Percentiles rank a stretch among this genome's conserved stretches.
phyloP scores from a whole-genome alignment of 2,797 vertebrate species.

The Neostethus bicornis region DNA sequence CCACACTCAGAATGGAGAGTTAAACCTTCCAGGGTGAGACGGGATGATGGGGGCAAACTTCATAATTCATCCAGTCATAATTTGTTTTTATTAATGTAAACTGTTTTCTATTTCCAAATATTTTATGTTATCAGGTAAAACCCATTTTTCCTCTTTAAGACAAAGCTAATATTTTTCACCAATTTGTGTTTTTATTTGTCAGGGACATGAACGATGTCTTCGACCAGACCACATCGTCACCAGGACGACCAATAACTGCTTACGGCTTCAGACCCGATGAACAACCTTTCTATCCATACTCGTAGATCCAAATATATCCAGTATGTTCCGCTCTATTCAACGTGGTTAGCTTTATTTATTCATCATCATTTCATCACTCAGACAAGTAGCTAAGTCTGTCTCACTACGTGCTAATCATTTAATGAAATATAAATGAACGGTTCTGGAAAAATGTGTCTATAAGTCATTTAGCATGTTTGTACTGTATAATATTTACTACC shows the following conservation, averaged over 20 bases:
- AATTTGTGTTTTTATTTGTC: conserved; percentile 7
- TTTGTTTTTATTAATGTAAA: too few species aligned
- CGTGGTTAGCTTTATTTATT: not conserved
- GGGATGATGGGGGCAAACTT: not conserved
- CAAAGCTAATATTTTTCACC: not conserved
- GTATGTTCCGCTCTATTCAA: conserved; percentile 12
- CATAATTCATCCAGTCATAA: not conserved
- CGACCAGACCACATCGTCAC: conserved; percentile 73
- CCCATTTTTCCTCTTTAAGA: not conserved
- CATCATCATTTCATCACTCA: conserved; percentile 2
- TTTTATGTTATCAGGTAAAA: not conserved
- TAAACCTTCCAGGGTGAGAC: conserved; percentile 70
- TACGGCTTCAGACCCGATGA: conserved; percentile 94
- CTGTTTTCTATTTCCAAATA: too few species aligned
- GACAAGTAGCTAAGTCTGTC: conserved; percentile 19
- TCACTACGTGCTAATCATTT: not conserved
- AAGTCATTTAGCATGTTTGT: conserved; percentile 25
- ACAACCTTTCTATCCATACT: conserved; percentile 84
- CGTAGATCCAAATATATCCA: conserved; percentile 35
- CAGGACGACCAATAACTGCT: conserved; percentile 87
- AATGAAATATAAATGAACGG: conserved; percentile 10
- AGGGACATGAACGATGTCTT: conserved; percentile 58
- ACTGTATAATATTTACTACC: not conserved
- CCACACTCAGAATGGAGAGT: conserved; percentile 90
- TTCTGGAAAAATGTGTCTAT: conserved; percentile 1